Evolutionary conservation across 2,888 invertebrate genomes (phyloP).

Genomic region (Eulithis testata): DNA sequence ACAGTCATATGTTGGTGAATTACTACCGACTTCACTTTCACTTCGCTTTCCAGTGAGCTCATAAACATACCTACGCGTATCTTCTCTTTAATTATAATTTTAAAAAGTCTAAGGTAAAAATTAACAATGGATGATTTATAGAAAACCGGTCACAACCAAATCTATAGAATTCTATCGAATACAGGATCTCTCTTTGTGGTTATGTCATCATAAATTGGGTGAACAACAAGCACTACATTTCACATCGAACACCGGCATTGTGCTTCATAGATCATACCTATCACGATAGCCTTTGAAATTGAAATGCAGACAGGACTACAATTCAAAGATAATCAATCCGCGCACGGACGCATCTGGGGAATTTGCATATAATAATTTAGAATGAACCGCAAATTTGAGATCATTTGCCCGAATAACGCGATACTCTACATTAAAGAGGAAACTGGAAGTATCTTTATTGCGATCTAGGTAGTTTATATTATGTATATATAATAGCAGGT

Average conservation of each 20-base stretch:
- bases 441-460: constrained; percentile 72
- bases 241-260: constrained; percentile 48
- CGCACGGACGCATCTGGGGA: constrained; percentile 36
- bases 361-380: constrained; percentile 54
- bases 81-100: constrained; percentile 7
- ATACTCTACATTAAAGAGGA: constrained; percentile 54
- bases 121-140: constrained; percentile 33
- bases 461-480: constrained; percentile 69
- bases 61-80: constrained; percentile 30
- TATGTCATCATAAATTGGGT: constrained; percentile 59
- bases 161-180: constrained; percentile 43
- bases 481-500: constrained; percentile 67
- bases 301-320: constrained; percentile 41
- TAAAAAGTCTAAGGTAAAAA: constrained; percentile 10
- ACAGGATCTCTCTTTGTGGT: constrained; percentile 55
- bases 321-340: constrained; percentile 36
- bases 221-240: constrained; percentile 56
- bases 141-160: constrained; percentile 26
- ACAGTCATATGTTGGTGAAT: constrained; percentile 42
- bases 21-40: constrained; percentile 42
- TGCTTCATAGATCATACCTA: constrained; percentile 41
- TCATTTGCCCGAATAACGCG: constrained; percentile 54
- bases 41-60: constrained; percentile 32
- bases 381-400: constrained; percentile 64
- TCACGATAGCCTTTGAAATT: constrained; percentile 39